Evolutionary conservation across 2,113 vertebrate genomes (phyloP), one percentile per base, ranked within the genome.

Genomic region (Lepisosteus oculatus): DNA sequence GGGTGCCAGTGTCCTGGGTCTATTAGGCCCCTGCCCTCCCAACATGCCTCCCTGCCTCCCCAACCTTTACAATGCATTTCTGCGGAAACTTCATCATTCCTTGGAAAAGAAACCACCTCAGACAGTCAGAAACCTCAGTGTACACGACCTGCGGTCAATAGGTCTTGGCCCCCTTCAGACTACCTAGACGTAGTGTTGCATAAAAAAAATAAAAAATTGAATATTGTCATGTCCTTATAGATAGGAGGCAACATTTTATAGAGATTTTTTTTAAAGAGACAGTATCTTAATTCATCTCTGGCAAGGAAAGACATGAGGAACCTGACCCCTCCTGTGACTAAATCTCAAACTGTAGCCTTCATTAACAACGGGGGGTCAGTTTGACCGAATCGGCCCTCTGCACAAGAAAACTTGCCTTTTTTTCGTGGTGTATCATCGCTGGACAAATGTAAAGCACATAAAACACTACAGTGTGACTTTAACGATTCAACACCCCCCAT

Each of bases 1-100:
- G 97, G 97, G 96, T 99, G 73, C 97, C 97, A 0, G 96, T 99
- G 78, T 99, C 97, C 89, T 99, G 97, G 97, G 97, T 99, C 85
- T 99, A 98, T 91, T 97, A 94, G 91, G 76, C 79, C 82, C 13
- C 43, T 72, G 76, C 57, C 43, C 61, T 75, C 70, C 80, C 71
- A 6, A 68, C 83, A 84, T 80, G 80, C 80, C 72, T 83, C 1
- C 56, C 45, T 4, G 59, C 54, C 64, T 13, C 68, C 68, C 65
- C 78, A 14, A 14, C 74, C 77, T 82, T 83, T 83, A 65, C 68
- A 57, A 69, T 63, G 70, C 77, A 65, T 62, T 86, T 80, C 88
- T 79, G 83, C 78, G 75, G 65, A 77, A 74, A 86, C 76, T 74
- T 84, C 80, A 81, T 83, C 73, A 78, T 88, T 89, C 84, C 88